These are phyloP conservation scores for Colaptes auratus DNA, from an alignment of 2,113 vertebrate species.

Conservation along the genomic window DNA sequence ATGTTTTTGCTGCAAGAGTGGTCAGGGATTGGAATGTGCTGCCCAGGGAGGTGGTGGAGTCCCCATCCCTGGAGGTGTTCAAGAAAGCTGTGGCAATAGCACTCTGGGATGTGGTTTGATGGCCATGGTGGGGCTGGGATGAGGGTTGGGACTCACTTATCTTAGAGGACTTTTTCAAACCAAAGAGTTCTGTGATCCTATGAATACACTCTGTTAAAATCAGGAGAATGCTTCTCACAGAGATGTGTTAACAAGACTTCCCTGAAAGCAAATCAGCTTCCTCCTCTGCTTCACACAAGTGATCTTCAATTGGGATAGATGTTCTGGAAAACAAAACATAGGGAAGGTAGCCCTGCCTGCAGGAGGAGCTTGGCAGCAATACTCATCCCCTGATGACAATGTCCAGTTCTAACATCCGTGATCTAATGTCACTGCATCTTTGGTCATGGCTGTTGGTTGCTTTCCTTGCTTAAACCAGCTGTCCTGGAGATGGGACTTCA, in stretches of 20 bases:
- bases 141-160: no score
- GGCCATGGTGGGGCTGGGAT: no score
- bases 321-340: not conserved
- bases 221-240: not conserved
- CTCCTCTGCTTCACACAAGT: not conserved
- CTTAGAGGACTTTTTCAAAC: no score
- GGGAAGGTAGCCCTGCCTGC: not conserved
- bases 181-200: no score
- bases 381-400: accelerated
- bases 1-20: no score
- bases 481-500: not conserved
- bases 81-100: no score
- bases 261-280: not conserved
- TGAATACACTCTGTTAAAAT: not conserved
- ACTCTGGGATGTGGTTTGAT: no score
- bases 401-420: accelerated
- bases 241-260: not conserved
- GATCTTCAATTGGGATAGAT: not conserved
- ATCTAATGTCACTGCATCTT: not conserved
- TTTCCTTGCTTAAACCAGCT: not conserved
- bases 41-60: no score
- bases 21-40: no score
- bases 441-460: not conserved
- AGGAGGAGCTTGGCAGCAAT: not conserved
- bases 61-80: no score